A percentile compares a stretch with the other conserved stretches of the same genome.
These are phyloP conservation scores for Brachypodius melanocephalos DNA, from an alignment of 2,113 vertebrate genomes.

Conservation along the genomic window DNA sequence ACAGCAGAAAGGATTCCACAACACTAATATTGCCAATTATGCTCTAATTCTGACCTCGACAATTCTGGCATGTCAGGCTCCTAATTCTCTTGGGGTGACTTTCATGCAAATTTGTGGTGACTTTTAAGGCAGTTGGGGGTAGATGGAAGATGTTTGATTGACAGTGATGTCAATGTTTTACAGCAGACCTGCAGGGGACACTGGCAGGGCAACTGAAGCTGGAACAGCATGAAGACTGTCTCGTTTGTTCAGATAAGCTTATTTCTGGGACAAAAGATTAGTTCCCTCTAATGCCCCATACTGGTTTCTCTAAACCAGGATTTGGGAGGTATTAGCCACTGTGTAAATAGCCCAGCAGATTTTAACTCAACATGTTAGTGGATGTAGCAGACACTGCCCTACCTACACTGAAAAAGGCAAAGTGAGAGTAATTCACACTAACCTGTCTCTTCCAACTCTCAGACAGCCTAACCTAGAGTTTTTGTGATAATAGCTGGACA, in stretches of 20 bases:
- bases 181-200: background rate
- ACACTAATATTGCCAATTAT: background rate
- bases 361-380: background rate
- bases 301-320: slow-evolving; percentile 10
- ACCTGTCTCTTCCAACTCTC: background rate
- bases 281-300: background rate
- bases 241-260: background rate
- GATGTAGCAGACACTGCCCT: background rate
- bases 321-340: slow-evolving; percentile 20
- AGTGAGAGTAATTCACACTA: background rate
- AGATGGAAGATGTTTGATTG: background rate
- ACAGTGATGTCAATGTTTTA: background rate
- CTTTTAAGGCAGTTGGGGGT: background rate
- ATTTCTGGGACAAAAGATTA: slow-evolving; percentile 23
- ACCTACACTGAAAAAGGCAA: background rate
- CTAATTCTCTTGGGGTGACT: background rate
- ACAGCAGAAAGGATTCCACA: background rate
- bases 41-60: background rate
- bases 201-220: background rate
- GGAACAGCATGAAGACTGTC: background rate
- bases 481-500: background rate
- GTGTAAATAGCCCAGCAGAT: background rate
- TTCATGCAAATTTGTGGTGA: background rate
- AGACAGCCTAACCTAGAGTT: background rate
- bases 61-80: background rate